phyloP scores from a whole-genome alignment of 2,888 invertebrate genomes.

The Tortrix viridana region DNA sequence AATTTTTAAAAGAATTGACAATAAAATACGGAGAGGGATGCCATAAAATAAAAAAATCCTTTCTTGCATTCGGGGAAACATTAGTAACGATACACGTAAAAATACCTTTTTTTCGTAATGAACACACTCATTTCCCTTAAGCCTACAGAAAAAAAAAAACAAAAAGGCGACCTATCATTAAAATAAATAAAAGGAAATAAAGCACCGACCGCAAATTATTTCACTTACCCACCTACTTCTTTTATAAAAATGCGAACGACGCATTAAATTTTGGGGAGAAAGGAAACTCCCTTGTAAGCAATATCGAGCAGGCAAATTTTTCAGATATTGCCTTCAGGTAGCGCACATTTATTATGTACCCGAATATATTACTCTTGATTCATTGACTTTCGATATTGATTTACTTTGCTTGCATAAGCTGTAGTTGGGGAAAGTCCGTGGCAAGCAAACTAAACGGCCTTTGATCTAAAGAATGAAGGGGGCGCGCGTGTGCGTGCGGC shows the following conservation, averaged over 20 bases:
- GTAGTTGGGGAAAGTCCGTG: conserved; percentile 70
- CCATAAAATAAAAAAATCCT: not conserved
- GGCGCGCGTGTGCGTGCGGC: conserved; percentile 52
- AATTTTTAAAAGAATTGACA: conserved; percentile 15
- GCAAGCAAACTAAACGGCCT: conserved; percentile 59
- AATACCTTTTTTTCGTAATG: conserved; percentile 65
- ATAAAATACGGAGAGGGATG: conserved; percentile 5
- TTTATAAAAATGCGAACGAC: conserved; percentile 84
- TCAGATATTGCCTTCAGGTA: conserved; percentile 85
- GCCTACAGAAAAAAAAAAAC: conserved; percentile 75
- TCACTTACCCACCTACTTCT: conserved; percentile 81
- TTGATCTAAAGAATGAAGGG: conserved; percentile 67
- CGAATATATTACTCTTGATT: conserved; percentile 85
- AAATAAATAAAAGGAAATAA: conserved; percentile 84
- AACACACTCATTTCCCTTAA: conserved; percentile 66
- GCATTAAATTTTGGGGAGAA: conserved; percentile 85
- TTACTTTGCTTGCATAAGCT: conserved; percentile 83
- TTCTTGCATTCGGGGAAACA: conserved; percentile 40
- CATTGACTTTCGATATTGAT: conserved; percentile 84
- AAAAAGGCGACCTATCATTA: conserved; percentile 80
- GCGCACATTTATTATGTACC: conserved; percentile 85
- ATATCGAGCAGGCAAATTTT: conserved; percentile 85
- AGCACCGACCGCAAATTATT: conserved; percentile 82
- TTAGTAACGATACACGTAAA: conserved; percentile 66
- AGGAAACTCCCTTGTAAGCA: conserved; percentile 84